These are phyloP conservation scores for Hypercompe scribonia DNA, from an alignment of 2,888 invertebrate species.

Conservation along the genomic window DNA sequence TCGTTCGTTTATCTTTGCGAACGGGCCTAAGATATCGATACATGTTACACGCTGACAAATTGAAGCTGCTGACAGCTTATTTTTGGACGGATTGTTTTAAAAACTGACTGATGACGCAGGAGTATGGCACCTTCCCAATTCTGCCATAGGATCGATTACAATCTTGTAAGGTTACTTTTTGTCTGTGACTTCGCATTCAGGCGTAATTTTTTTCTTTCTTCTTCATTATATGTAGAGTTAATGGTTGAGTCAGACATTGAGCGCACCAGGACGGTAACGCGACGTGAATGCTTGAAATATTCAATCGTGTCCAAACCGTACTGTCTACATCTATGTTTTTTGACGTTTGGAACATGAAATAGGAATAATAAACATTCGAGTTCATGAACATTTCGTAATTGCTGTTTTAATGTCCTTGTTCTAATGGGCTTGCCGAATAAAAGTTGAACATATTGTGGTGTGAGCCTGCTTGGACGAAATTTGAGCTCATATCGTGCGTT, in stretches of 20 bases:
- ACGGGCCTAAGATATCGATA: slow-evolving; percentile 41
- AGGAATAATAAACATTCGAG: neutral
- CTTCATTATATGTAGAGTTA: neutral
- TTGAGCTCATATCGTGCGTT: neutral
- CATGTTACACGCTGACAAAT: slow-evolving; percentile 26
- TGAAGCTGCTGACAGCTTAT: slow-evolving; percentile 23
- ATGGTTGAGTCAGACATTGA: neutral
- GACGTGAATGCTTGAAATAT: neutral
- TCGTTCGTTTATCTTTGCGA: slow-evolving; percentile 38
- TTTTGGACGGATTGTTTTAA: slow-evolving; percentile 5
- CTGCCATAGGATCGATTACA: neutral
- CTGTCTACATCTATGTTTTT: neutral
- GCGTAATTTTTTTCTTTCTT: neutral
- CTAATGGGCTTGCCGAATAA: neutral
- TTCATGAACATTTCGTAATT: too few relatives aligned
- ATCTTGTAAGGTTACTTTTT: neutral
- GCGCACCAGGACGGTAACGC: neutral
- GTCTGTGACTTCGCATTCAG: neutral
- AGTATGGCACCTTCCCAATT: neutral
- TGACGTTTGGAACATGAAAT: neutral
- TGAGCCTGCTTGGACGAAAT: too few relatives aligned
- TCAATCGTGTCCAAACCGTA: neutral
- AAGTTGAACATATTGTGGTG: neutral
- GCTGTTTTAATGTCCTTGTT: neutral
- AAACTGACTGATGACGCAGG: neutral